phyloP scores from a whole-genome alignment of 2,113 vertebrate species.

The Vanacampus margaritifer region DNA sequence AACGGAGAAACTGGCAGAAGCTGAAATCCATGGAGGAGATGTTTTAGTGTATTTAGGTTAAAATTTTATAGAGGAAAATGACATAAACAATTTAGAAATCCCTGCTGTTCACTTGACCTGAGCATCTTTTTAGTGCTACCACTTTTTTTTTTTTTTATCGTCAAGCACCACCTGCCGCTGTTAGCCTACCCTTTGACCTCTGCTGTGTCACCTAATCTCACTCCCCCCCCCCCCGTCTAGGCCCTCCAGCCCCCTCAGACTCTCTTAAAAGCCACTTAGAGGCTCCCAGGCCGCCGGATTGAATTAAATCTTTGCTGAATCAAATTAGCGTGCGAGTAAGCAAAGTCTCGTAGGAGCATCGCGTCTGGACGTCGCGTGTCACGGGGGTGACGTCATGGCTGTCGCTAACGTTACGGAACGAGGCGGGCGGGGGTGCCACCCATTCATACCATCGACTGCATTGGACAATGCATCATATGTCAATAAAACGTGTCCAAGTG shows the following conservation, averaged over 20 bases:
- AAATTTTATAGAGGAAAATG: too few relatives aligned
- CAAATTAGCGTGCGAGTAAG: constrained; percentile 59
- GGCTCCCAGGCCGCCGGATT: constrained; percentile 43
- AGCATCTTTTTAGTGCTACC: not conserved
- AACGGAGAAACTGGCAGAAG: not conserved
- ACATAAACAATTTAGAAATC: not conserved
- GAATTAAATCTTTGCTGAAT: constrained; percentile 61
- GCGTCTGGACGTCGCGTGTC: constrained; percentile 47
- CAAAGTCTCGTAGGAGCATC: constrained; percentile 51
- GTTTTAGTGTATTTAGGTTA: too few relatives aligned
- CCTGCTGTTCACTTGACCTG: not conserved
- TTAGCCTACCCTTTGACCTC: constrained; percentile 48
- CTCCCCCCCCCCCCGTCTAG: constrained; percentile 5
- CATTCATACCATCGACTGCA: too few relatives aligned
- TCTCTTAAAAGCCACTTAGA: constrained; percentile 60
- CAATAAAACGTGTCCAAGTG: not conserved
- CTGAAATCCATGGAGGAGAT: too few relatives aligned
- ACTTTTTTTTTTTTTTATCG: too few relatives aligned
- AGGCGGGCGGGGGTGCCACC: not conserved
- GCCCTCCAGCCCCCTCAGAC: constrained; percentile 21
- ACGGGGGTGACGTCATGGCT: constrained; percentile 47
- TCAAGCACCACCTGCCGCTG: constrained; percentile 27
- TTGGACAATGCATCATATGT: not conserved
- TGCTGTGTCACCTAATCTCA: constrained; percentile 47
- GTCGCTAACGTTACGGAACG: constrained; percentile 37